Percentiles rank a stretch among this genome's conserved stretches.
phyloP scores from a whole-genome alignment of 64 coral and sea anemone genomes.

The Platygyra sinensis region DNA sequence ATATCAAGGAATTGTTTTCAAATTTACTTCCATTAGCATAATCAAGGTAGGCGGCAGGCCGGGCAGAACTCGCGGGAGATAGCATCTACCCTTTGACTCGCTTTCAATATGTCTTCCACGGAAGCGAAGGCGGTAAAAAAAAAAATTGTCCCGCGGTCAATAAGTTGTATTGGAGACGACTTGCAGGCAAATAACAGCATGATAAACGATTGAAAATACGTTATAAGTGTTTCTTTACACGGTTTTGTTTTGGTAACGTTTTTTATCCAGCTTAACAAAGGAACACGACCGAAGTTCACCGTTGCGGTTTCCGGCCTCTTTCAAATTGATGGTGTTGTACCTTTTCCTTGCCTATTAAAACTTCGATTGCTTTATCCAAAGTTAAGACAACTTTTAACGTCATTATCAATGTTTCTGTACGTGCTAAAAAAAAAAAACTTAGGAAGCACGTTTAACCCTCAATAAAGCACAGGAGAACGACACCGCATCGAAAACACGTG shows the following conservation, averaged over 20 bases:
- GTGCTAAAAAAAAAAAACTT: no score
- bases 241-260: conserved; percentile 19
- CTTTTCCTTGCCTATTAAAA: background rate
- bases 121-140: conserved; percentile 15
- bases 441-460: no score
- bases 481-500: conserved; percentile 39
- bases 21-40: conserved; percentile 23
- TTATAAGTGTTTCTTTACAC: conserved; percentile 17
- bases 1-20: conserved; percentile 35
- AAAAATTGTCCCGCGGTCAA: background rate
- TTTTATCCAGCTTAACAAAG: conserved; percentile 5
- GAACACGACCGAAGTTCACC: background rate
- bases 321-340: background rate
- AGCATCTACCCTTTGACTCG: background rate
- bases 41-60: background rate
- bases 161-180: background rate
- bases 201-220: background rate
- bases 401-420: background rate
- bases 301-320: conserved; percentile 35
- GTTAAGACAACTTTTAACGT: background rate
- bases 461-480: background rate
- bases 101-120: no score
- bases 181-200: background rate
- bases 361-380: background rate
- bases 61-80: background rate